Evolutionary conservation across 2,113 vertebrate species (phyloP).

Genomic region (Cisticola juncidis): DNA sequence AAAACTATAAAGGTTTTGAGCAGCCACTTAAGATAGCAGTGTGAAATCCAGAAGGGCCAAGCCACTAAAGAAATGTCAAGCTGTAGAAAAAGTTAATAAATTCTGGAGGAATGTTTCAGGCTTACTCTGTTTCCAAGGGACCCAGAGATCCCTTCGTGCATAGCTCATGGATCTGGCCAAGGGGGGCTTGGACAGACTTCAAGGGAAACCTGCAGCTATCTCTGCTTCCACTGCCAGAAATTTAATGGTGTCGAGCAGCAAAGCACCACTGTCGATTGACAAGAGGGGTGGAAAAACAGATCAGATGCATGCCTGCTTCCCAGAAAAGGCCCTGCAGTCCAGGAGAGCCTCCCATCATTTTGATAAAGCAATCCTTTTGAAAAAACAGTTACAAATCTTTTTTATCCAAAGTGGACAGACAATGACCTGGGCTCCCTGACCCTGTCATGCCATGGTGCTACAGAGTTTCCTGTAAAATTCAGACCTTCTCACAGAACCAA

Average conservation of each 20-base stretch:
- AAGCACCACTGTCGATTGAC: not conserved
- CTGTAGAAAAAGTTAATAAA: constrained; percentile 30
- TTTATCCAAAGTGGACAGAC: not conserved
- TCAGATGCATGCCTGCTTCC: not conserved
- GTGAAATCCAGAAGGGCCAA: not conserved
- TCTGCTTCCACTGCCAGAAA: constrained; percentile 4
- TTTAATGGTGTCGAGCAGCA: not conserved
- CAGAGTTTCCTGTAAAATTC: not conserved
- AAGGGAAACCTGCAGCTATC: constrained; percentile 56
- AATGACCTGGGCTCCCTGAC: not conserved
- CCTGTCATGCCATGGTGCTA: not conserved
- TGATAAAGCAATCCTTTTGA: not conserved
- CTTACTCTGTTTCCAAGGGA: constrained; percentile 15
- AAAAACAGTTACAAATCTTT: not conserved
- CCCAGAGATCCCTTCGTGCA: not conserved
- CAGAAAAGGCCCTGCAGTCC: not conserved
- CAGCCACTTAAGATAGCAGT: constrained; percentile 9
- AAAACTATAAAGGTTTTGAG: not conserved
- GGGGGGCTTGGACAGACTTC: constrained; percentile 49
- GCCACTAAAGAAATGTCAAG: not conserved
- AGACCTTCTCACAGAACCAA: not conserved
- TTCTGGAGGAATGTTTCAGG: constrained; percentile 18
- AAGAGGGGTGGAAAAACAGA: constrained; percentile 22
- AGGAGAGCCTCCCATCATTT: not conserved
- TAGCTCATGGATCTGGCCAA: constrained; percentile 1